Conservation (phyloP, 35 echinoderm and acorn worm species). For the Antedon bifida region DNA sequence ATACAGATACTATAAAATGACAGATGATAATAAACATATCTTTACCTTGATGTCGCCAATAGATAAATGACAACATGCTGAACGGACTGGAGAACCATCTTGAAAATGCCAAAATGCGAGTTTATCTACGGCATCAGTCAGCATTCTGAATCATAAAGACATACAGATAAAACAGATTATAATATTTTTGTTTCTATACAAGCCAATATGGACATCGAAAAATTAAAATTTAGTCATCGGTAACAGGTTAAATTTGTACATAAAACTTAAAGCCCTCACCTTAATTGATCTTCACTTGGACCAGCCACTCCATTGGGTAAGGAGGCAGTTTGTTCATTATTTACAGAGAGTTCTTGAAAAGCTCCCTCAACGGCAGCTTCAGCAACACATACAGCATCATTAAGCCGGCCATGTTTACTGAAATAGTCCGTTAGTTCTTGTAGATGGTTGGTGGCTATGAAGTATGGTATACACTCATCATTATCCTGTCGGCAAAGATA, state of each 20-base stretch:
- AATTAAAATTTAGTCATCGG: too few relatives aligned
- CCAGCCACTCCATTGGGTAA: constrained; percentile 47
- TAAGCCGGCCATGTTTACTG: constrained; percentile 31
- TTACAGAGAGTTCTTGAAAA: background rate
- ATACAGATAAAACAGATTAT: background rate
- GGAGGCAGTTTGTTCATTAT: background rate
- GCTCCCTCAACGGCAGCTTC: constrained; percentile 74
- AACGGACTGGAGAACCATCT: constrained; percentile 58
- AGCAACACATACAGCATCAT: constrained; percentile 73
- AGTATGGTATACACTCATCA: constrained; percentile 78
- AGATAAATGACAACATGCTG: constrained; percentile 90
- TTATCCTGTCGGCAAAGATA: constrained; percentile 35
- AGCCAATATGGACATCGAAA: too few relatives aligned
- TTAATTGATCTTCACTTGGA: constrained; percentile 18
- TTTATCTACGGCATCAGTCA: constrained; percentile 19
- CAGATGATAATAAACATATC: too few relatives aligned
- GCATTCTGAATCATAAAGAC: constrained; percentile 18
- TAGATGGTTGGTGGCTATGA: constrained; percentile 37
- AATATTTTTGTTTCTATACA: background rate
- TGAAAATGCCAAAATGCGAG: constrained; percentile 68
- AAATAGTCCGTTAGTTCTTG: constrained; percentile 38
- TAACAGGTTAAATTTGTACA: too few relatives aligned
- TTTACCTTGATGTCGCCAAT: constrained; percentile 65
- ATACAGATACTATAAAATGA: too few relatives aligned
- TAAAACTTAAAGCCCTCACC: background rate